Evolutionary conservation across 2,113 vertebrate species (phyloP).

Genomic region (Syngnathus floridae): DNA sequence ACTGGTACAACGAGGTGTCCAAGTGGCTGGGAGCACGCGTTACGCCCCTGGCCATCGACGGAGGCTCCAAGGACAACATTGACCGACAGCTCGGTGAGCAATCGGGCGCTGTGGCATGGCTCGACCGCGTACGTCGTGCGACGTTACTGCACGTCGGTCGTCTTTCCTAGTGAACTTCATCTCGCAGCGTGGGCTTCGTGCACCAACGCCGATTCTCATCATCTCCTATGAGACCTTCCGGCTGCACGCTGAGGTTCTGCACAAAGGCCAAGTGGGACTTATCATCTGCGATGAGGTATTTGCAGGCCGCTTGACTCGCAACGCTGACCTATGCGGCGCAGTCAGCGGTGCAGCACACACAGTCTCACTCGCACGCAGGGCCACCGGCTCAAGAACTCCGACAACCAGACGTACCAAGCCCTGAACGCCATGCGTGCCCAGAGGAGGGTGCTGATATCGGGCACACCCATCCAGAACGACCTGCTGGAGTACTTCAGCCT

Average conservation of each 20-base stretch:
- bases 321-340: background rate
- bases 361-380: slow-evolving; percentile 65
- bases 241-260: slow-evolving; percentile 81
- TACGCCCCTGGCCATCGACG: slow-evolving; percentile 88
- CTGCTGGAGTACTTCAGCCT: slow-evolving; percentile 96
- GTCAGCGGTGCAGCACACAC: background rate
- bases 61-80: slow-evolving; percentile 89
- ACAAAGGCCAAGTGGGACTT: slow-evolving; percentile 84
- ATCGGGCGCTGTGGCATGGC: too few species aligned
- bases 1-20: slow-evolving; percentile 94
- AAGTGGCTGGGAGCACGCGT: slow-evolving; percentile 93
- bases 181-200: slow-evolving; percentile 81
- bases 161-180: slow-evolving; percentile 79
- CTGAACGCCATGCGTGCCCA: slow-evolving; percentile 83
- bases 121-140: too few species aligned
- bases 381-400: slow-evolving; percentile 93
- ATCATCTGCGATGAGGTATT: slow-evolving; percentile 94
- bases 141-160: background rate
- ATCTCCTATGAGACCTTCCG: slow-evolving; percentile 97
- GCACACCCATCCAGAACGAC: slow-evolving; percentile 96
- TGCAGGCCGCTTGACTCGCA: background rate
- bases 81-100: slow-evolving; percentile 79
- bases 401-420: slow-evolving; percentile 96
- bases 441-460: slow-evolving; percentile 89
- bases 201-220: slow-evolving; percentile 87